Percentiles rank a stretch among this genome's conserved stretches.
These are phyloP conservation scores for Falcaria lacertinaria DNA, from an alignment of 2,888 invertebrate species.

Conservation along the genomic window DNA sequence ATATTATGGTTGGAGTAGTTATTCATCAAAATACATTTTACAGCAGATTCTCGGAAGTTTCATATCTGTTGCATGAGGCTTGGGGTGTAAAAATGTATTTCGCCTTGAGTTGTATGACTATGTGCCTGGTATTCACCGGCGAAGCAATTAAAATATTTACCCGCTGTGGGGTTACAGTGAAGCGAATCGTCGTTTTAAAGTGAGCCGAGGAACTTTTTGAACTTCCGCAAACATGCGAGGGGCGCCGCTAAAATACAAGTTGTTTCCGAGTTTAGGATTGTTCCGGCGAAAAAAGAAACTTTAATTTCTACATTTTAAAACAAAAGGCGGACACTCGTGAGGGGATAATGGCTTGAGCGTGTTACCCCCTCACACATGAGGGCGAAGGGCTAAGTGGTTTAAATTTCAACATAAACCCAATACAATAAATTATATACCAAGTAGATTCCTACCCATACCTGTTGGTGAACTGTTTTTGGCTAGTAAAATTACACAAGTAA, in stretches of 20 bases:
- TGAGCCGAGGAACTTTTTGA: constrained; percentile 61
- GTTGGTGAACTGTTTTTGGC: no score
- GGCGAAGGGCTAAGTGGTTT: not conserved
- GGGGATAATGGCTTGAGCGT: constrained; percentile 67
- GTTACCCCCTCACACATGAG: constrained; percentile 37
- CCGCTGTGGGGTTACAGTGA: constrained; percentile 53
- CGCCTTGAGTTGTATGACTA: constrained; percentile 32
- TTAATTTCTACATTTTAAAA: constrained; percentile 76
- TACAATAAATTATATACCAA: not conserved
- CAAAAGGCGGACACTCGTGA: constrained; percentile 54
- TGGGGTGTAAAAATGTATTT: constrained; percentile 31
- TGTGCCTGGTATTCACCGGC: constrained; percentile 30
- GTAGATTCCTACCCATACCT: not conserved
- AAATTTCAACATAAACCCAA: not conserved
- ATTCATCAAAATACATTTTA: constrained; percentile 12
- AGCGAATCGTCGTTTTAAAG: constrained; percentile 60
- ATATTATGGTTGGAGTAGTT: constrained; percentile 14
- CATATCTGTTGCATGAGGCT: constrained; percentile 28
- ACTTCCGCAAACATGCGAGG: constrained; percentile 74
- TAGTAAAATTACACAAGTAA: no score
- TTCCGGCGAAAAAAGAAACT: constrained; percentile 71
- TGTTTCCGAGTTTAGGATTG: constrained; percentile 71
- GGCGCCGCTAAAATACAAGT: constrained; percentile 74
- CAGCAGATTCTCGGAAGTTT: not conserved
- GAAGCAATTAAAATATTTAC: constrained; percentile 62